phyloP scores from a whole-genome alignment of 1,140 invertebrate species.

The Apis florea region DNA sequence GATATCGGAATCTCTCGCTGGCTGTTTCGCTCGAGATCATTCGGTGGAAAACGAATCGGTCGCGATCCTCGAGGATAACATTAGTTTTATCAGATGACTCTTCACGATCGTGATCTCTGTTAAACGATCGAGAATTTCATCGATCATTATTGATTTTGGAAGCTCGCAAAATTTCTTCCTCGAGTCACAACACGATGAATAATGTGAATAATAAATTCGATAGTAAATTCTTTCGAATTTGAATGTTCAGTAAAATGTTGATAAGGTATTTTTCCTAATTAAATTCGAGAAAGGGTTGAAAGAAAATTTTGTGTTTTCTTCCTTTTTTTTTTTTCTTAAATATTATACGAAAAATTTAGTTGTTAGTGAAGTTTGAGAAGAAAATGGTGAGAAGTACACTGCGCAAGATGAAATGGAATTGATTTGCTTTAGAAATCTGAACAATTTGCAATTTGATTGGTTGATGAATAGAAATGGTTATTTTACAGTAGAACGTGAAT shows the following conservation, averaged over 20 bases:
- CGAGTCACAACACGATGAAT: no score
- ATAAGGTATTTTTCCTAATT: background rate
- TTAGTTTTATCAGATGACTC: constrained; percentile 17
- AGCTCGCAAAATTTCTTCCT: background rate
- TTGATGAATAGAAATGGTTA: background rate
- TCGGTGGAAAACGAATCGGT: constrained; percentile 12
- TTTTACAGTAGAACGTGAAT: background rate
- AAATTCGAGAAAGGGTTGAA: background rate
- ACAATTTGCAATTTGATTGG: background rate
- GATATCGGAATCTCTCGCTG: constrained; percentile 28
- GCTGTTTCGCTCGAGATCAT: constrained; percentile 12
- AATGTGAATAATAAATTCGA: no score
- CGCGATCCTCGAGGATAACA: background rate
- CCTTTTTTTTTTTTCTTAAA: background rate
- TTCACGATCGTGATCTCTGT: background rate
- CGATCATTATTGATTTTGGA: background rate
- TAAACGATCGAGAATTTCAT: background rate
- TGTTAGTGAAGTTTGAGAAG: background rate
- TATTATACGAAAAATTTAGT: background rate
- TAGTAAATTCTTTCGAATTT: background rate
- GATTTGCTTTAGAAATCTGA: no score
- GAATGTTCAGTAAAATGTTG: no score
- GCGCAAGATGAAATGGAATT: no score
- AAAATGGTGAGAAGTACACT: background rate
- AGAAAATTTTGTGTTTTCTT: background rate